A percentile compares a stretch with the other conserved stretches of the same genome.
Evolutionary conservation across 92 coral and sea anemone genomes (phyloP).

Genomic region (Porites evermanni): DNA sequence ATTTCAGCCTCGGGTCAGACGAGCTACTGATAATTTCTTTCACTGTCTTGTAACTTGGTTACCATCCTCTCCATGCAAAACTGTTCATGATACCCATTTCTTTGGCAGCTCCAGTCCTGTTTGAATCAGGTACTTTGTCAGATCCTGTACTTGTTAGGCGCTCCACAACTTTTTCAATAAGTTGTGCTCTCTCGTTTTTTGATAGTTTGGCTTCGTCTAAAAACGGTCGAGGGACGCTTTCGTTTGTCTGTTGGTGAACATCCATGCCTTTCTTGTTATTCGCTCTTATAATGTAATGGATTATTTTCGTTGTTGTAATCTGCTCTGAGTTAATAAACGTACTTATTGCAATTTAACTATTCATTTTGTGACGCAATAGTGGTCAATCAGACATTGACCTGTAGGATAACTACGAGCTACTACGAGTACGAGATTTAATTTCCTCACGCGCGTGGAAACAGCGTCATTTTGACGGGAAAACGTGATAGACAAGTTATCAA

Average conservation of each 20-base stretch:
- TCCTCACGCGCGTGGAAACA: too few species aligned
- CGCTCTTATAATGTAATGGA: neutral
- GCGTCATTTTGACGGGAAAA: too few species aligned
- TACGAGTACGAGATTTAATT: too few species aligned
- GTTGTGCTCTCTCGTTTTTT: slow-evolving; percentile 10
- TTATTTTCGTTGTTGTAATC: too few species aligned
- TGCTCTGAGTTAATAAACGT: too few species aligned
- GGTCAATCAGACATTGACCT: too few species aligned
- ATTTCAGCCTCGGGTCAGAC: neutral
- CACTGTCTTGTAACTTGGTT: neutral
- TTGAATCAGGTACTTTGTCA: slow-evolving; percentile 39
- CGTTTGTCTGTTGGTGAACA: neutral
- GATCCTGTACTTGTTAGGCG: slow-evolving; percentile 18
- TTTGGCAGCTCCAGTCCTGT: slow-evolving; percentile 54
- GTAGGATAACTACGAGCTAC: too few species aligned
- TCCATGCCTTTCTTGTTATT: neutral
- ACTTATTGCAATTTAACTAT: too few species aligned
- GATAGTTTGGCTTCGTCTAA: slow-evolving; percentile 21
- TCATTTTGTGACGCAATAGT: too few species aligned
- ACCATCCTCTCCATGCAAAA: slow-evolving; percentile 66
- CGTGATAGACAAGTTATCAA: too few species aligned
- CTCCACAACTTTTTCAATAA: slow-evolving; percentile 42
- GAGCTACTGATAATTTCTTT: neutral
- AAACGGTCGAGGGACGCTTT: neutral
- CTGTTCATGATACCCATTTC: slow-evolving; percentile 66